Base-by-base conservation (phyloP, 2,888 invertebrate species). In the Schizaphis graminum region DNA sequence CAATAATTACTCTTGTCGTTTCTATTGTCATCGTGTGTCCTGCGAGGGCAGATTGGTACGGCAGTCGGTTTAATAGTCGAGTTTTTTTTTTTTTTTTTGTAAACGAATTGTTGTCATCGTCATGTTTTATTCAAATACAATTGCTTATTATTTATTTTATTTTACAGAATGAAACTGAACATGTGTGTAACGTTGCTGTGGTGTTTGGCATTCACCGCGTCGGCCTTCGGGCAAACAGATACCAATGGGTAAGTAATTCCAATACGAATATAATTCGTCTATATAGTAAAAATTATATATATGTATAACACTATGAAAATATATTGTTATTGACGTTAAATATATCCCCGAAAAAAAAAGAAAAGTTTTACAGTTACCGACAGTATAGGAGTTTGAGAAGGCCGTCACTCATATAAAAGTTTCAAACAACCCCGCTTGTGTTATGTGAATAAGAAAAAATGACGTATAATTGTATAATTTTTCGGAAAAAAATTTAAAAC, bases 201-300 rank as follows among this genome's bases (percentile, higher is more conserved):
- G 67, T 89, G 88, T 84, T 93, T 93, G 84, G 57, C 89, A 35
- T 89, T 93, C 56, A 26, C 84, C 47, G 24, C 41, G 28, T 44
- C 84, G 56, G 56, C 89, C 89, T 57, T 89, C 56, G 89, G 93
- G 0, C 93, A 93, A 89, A 84, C 88, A 21, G 89, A 93, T n/a
- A 44, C 49, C 44, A 93, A 89, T 13, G 84, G 89, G 93, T 93
- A 47, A 89, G 93, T 85, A n/a, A 77, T 77, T 21, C 1, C 35
- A 35, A 77, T 77, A 35, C 77, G 35, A 77, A 77, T 21, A 35
- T 21, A 35, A 77, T 77, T 77, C 21, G 35, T 77, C n/a, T 67
- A 77, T 13, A 77, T 35, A 21, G 35, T 35, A 21, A n/a, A 67
- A n/a, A n/a, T 61, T 61, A 61, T 67, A 67, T 13, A 3, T 35